Base-by-base conservation (phyloP, 2,797 vertebrate genomes). In the Alectoris magna region DNA sequence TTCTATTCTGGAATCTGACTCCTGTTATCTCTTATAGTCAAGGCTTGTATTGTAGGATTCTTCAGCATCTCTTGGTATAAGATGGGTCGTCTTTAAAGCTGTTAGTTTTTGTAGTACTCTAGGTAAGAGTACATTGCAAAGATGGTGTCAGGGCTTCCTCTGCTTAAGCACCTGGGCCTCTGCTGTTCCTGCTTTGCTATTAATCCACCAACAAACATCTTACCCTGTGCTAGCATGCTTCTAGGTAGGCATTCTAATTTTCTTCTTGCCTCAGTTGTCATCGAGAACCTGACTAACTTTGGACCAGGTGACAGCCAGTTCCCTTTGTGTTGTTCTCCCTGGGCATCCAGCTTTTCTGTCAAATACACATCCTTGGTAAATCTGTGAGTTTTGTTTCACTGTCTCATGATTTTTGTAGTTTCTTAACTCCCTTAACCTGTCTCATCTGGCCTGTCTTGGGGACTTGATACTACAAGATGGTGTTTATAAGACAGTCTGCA, bases 401-500 rank as follows among this genome's bases (percentile, higher is more conserved):
- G 31, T 79, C 76, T 95, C 72, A 7, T 93, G 95, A 53, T 91
- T 96, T 97, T 96, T 84, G 18, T 90, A 91, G 94, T 90, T 96
- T 95, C 94, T 96, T 95, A 94, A 95, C 94, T 94, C 94, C 91
- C 88, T 97, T 90, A 84, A 85, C 63, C 93, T 97, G 89, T 98
- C 95, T 77, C 94, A 97, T 96, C 97, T 96, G 96, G 97, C 97
- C 96, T 98, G 93, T 97, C 95, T 90, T 24, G 94, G 97, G 96
- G 96, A 92, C 97, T 97, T 94, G 72, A 89, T 97, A 93, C 95
- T 96, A 92, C 96, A 95, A 96, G 97, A 95, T 97, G 90, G 97
- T 96, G 78, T 97, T 96, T 97, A 81, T 98, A 97, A 97, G 91
- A 97, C 96, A 96, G 97, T 96, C 96, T 97, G 95, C 97, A 94